Conservation (phyloP, 2,888 invertebrate genomes). For the Carpatolechia fugitivella region DNA sequence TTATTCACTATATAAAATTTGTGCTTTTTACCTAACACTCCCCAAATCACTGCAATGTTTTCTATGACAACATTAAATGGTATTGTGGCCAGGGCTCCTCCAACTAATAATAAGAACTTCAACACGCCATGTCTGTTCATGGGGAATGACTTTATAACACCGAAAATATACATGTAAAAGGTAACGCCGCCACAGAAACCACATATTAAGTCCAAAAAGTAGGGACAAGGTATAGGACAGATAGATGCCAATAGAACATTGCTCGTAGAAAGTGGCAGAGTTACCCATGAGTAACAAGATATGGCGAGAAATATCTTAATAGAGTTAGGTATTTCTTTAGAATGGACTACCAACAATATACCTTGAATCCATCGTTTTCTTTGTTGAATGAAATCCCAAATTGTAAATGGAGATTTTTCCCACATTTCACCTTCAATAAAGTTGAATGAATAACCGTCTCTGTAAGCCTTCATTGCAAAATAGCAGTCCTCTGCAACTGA, state of each 20-base stretch:
- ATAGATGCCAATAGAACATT: slow-evolving; percentile 91
- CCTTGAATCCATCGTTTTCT: slow-evolving; percentile 98
- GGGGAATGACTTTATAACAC: slow-evolving; percentile 97
- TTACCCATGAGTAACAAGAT: slow-evolving; percentile 97
- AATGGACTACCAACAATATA: slow-evolving; percentile 92
- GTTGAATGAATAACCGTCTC: slow-evolving; percentile 94
- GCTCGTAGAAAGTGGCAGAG: slow-evolving; percentile 94
- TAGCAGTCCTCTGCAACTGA: slow-evolving; percentile 99
- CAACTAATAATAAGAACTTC: slow-evolving; percentile 88
- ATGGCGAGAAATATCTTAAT: slow-evolving; percentile 91
- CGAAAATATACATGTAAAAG: slow-evolving; percentile 98
- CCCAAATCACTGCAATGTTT: slow-evolving; percentile 97
- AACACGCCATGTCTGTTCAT: slow-evolving; percentile 90
- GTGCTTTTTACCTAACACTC: slow-evolving; percentile 95
- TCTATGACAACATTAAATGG: slow-evolving; percentile 97
- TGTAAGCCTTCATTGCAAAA: slow-evolving; percentile 97
- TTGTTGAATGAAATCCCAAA: slow-evolving; percentile 97
- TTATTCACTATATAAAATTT: slow-evolving; percentile 98
- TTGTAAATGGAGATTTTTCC: slow-evolving; percentile 97
- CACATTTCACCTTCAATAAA: slow-evolving; percentile 99
- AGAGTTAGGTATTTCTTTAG: slow-evolving; percentile 87
- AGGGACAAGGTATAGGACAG: slow-evolving; percentile 93
- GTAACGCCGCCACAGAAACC: slow-evolving; percentile 96
- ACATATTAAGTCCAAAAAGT: slow-evolving; percentile 90
- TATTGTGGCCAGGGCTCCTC: slow-evolving; percentile 93